A percentile compares a stretch with the other conserved stretches of the same genome.
phyloP scores from a whole-genome alignment of 2,888 invertebrate genomes.

The Coleophora deauratella region DNA sequence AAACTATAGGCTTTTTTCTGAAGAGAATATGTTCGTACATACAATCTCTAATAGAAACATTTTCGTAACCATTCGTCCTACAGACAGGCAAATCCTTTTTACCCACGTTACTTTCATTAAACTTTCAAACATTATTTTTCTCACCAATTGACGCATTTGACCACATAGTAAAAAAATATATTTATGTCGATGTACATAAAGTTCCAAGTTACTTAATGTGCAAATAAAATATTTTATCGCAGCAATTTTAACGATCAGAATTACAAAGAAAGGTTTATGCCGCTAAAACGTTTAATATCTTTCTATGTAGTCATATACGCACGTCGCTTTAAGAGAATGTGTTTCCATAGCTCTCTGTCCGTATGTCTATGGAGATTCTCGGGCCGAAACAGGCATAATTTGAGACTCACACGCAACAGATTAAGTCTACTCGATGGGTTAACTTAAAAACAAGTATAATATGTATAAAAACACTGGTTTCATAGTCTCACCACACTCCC shows the following conservation, averaged over 20 bases:
- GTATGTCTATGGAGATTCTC: conserved; percentile 41
- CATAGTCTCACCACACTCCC: conserved; percentile 8
- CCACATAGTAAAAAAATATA: background rate
- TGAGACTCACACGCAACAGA: conserved; percentile 45
- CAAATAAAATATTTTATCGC: conserved; percentile 19
- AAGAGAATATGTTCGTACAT: no score
- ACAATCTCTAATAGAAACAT: no score
- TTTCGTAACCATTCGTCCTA: no score
- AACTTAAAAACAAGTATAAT: conserved; percentile 41
- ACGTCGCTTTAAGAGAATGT: conserved; percentile 35
- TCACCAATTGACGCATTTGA: no score
- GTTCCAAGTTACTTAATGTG: background rate
- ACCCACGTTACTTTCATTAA: no score
- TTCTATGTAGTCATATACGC: no score
- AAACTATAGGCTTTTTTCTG: conserved; percentile 18
- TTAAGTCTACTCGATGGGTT: conserved; percentile 67
- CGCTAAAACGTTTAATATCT: no score
- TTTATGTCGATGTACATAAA: background rate
- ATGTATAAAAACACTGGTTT: conserved; percentile 37
- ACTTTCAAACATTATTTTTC: no score
- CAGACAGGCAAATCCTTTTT: no score
- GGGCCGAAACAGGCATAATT: conserved; percentile 42
- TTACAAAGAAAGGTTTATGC: no score
- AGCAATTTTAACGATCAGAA: no score
- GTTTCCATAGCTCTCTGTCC: conserved; percentile 26